Evolutionary conservation across 2,888 invertebrate genomes (phyloP).

Genomic region (Sepioteuthis lessoniana): DNA sequence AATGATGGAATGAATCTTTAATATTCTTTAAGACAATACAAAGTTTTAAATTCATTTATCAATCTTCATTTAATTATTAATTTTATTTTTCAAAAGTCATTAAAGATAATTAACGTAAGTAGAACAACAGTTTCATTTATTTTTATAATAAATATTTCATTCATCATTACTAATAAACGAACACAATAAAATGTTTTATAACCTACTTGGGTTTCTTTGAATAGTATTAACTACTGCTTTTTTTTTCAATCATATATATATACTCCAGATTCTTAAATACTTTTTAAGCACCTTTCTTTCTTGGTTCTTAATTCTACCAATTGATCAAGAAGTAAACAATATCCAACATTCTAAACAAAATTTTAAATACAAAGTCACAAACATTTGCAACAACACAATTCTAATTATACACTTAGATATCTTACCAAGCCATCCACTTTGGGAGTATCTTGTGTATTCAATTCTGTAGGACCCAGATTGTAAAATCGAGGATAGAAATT

Average conservation of each 20-base stretch:
- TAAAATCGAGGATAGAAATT: slow-evolving; percentile 91
- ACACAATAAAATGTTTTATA: neutral
- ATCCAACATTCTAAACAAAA: neutral
- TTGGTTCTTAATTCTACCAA: no score
- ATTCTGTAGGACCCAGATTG: slow-evolving; percentile 86
- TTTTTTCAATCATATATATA: no score
- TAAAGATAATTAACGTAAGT: no score
- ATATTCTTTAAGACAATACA: neutral
- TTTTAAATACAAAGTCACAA: neutral
- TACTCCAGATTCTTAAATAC: no score
- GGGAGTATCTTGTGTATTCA: slow-evolving; percentile 84
- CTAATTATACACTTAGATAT: slow-evolving; percentile 43
- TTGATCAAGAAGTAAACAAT: no score
- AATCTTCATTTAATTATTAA: neutral
- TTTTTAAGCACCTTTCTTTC: no score
- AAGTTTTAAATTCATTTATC: neutral
- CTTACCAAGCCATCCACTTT: slow-evolving; percentile 84
- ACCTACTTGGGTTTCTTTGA: no score
- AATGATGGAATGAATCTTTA: neutral
- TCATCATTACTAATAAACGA: no score
- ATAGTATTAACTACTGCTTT: no score
- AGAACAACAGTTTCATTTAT: no score
- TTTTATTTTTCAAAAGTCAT: no score
- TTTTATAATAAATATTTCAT: no score
- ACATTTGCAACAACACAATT: neutral